Conservation (phyloP, 2,113 vertebrate species). For the Nerophis ophidion region DNA sequence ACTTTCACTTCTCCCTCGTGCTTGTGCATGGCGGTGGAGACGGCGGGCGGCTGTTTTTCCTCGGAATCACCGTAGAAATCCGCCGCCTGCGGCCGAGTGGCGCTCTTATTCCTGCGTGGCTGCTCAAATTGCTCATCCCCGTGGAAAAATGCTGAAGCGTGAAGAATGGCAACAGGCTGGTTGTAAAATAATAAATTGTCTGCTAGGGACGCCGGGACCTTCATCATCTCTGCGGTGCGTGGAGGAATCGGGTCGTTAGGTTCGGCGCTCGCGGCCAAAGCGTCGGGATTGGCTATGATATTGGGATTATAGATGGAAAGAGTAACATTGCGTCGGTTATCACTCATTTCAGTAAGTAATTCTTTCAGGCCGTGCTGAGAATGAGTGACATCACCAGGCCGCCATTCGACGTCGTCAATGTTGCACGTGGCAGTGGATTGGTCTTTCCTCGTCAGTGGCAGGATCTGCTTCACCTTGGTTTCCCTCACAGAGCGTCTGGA, state of each 20-base stretch:
- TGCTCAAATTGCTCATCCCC: conserved; percentile 74
- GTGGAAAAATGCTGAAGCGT: conserved; percentile 77
- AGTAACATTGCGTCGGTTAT: conserved; percentile 53
- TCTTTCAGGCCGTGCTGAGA: conserved; percentile 56
- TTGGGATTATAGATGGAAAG: conserved; percentile 55
- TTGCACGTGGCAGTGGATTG: conserved; percentile 82
- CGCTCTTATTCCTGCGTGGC: conserved; percentile 68
- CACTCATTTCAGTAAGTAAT: conserved; percentile 51
- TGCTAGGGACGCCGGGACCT: conserved; percentile 54
- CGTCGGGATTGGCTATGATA: conserved; percentile 62
- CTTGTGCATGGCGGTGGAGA: conserved; percentile 55
- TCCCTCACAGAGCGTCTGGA: conserved; percentile 62
- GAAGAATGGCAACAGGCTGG: conserved; percentile 83
- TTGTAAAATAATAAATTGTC: conserved; percentile 78
- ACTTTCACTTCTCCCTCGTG: conserved; percentile 56
- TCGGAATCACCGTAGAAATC: conserved; percentile 23
- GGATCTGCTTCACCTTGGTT: conserved; percentile 61
- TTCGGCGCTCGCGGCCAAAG: conserved; percentile 36
- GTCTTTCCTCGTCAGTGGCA: conserved; percentile 73
- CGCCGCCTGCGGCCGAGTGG: conserved; percentile 73
- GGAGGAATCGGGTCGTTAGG: conserved; percentile 17
- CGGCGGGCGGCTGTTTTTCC: conserved; percentile 67
- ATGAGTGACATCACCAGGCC: conserved; percentile 53
- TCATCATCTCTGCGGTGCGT: conserved; percentile 49
- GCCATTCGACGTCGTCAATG: conserved; percentile 63